phyloP scores from a whole-genome alignment of 2,888 invertebrate genomes.

The Platycnemis pennipes region DNA sequence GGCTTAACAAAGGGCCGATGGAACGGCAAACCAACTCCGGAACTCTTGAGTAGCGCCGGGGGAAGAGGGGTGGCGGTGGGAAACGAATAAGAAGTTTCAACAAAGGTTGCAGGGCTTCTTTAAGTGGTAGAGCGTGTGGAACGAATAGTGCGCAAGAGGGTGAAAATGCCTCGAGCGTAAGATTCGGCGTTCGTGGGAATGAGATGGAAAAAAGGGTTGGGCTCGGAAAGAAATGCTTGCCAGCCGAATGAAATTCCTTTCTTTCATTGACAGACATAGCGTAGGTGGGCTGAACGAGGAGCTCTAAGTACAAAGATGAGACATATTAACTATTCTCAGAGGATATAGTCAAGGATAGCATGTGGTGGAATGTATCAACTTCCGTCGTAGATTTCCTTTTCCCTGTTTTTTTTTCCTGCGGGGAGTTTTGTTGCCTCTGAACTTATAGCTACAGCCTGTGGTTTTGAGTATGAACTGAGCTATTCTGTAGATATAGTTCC shows the following conservation, averaged over 20 bases:
- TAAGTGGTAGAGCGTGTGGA: not conserved
- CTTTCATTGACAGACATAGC: not conserved
- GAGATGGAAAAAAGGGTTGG: not conserved
- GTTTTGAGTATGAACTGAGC: no score
- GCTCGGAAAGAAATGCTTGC: not conserved
- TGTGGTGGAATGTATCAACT: no score
- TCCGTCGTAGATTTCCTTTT: no score
- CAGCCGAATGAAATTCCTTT: not conserved
- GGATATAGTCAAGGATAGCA: no score
- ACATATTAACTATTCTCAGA: no score
- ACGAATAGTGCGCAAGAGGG: not conserved
- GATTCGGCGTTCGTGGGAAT: not conserved
- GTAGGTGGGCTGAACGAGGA: not conserved
- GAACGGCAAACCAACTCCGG: not conserved
- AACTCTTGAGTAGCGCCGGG: not conserved
- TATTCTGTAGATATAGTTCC: no score
- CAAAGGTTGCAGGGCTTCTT: not conserved
- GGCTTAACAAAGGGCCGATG: constrained; percentile 5
- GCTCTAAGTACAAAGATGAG: not conserved
- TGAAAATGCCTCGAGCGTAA: not conserved
- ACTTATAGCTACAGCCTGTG: no score
- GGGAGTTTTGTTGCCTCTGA: no score
- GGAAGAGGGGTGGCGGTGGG: not conserved
- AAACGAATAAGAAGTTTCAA: not conserved
- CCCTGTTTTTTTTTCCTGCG: no score